phyloP scores from a whole-genome alignment of 2,113 vertebrate species.

The Syngnathus floridae region DNA sequence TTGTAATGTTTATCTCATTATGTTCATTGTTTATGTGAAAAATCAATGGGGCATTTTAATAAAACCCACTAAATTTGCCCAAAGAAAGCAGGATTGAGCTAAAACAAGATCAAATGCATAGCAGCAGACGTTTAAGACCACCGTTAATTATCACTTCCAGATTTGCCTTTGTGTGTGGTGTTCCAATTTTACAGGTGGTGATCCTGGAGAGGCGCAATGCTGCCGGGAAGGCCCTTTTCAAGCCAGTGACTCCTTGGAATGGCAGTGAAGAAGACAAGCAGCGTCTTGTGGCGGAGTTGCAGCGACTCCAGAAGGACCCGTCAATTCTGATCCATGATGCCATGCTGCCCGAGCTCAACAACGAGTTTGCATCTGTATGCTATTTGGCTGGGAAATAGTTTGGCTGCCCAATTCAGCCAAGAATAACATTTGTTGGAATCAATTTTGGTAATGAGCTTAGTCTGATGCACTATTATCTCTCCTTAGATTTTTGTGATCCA shows the following conservation, averaged over 20 bases:
- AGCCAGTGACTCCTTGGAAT: slow-evolving; percentile 78
- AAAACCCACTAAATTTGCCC: too few species aligned
- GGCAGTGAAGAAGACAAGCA: slow-evolving; percentile 84
- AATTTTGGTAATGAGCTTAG: not conserved
- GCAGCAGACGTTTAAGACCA: too few species aligned
- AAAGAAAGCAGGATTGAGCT: too few species aligned
- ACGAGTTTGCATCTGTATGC: slow-evolving; percentile 88
- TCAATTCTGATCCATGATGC: slow-evolving; percentile 80
- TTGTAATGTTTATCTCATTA: too few species aligned
- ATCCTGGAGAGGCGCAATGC: slow-evolving; percentile 85
- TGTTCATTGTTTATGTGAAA: too few species aligned
- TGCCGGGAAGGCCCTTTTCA: slow-evolving; percentile 78
- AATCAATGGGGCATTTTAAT: too few species aligned
- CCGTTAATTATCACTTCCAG: too few species aligned
- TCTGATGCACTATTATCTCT: not conserved
- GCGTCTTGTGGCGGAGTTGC: slow-evolving; percentile 78
- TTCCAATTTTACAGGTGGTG: slow-evolving; percentile 74
- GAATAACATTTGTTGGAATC: not conserved
- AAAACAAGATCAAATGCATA: too few species aligned
- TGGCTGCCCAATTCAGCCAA: not conserved
- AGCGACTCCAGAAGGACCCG: slow-evolving; percentile 81
- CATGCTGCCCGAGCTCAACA: slow-evolving; percentile 79
- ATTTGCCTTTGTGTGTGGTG: not conserved
- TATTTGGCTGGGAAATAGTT: not conserved
- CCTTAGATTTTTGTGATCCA: slow-evolving; percentile 85